These are phyloP conservation scores for Melieria picta DNA, from an alignment of 2,888 invertebrate species.

Conservation along the genomic window DNA sequence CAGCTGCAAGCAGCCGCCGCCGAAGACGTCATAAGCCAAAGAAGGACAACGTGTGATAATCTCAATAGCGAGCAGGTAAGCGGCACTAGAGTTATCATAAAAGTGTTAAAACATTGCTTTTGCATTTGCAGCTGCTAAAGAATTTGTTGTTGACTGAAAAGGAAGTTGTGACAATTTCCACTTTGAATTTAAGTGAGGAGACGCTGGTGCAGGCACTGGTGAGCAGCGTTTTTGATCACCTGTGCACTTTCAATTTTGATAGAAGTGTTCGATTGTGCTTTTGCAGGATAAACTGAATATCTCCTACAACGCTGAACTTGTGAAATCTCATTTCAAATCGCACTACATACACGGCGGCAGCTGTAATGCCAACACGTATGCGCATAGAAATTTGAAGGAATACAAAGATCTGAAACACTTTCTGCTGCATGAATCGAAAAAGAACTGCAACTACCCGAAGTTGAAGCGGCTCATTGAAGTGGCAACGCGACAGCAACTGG, in stretches of 20 bases:
- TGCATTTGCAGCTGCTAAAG: conserved; percentile 40
- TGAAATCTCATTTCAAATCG: conserved; percentile 53
- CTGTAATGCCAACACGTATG: conserved; percentile 11
- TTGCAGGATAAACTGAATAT: conserved; percentile 60
- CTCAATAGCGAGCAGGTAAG: conserved; percentile 53
- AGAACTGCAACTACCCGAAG: conserved; percentile 61
- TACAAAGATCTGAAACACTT: conserved; percentile 57
- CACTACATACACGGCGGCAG: conserved; percentile 9
- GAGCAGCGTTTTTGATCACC: not conserved
- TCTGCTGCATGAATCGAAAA: conserved; percentile 60
- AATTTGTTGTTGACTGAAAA: conserved; percentile 53
- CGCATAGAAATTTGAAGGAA: conserved; percentile 36
- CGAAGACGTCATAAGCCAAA: conserved; percentile 49
- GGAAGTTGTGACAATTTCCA: conserved; percentile 55
- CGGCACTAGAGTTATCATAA: not conserved
- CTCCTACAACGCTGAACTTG: conserved; percentile 57
- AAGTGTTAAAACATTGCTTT: not conserved
- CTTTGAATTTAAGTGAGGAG: conserved; percentile 58
- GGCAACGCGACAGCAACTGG: conserved; percentile 56
- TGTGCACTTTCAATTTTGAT: not conserved
- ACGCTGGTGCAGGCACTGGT: conserved; percentile 62
- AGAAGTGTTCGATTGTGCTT: not conserved
- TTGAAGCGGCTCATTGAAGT: conserved; percentile 58
- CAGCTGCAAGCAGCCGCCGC: conserved; percentile 9
- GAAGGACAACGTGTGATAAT: conserved; percentile 57